These are phyloP conservation scores for Aspidiotus rigidus DNA, from an alignment of 2,888 invertebrate species.

Conservation along the genomic window DNA sequence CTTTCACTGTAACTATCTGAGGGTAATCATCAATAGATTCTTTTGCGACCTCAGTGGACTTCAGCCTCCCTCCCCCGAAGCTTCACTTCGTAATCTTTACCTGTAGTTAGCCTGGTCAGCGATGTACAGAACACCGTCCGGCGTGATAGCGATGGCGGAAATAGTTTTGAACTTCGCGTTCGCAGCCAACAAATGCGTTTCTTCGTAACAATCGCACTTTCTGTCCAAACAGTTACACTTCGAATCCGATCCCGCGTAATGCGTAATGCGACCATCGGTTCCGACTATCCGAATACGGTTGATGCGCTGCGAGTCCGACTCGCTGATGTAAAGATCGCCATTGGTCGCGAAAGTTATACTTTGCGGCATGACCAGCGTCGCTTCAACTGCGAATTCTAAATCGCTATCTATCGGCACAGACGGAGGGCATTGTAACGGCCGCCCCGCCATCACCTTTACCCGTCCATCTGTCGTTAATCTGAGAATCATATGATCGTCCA, in stretches of 20 bases:
- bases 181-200: slow-evolving; percentile 81
- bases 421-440: slow-evolving; percentile 81
- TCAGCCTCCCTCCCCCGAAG: too few relatives aligned
- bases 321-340: slow-evolving; percentile 87
- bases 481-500: slow-evolving; percentile 91
- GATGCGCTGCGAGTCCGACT: slow-evolving; percentile 89
- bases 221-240: slow-evolving; percentile 87
- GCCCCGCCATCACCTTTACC: slow-evolving; percentile 85
- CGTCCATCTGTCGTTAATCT: slow-evolving; percentile 84
- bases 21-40: too few relatives aligned
- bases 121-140: slow-evolving; percentile 88
- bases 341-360: slow-evolving; percentile 88
- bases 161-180: slow-evolving; percentile 91
- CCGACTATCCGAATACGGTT: slow-evolving; percentile 80
- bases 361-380: slow-evolving; percentile 84
- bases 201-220: slow-evolving; percentile 86
- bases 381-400: slow-evolving; percentile 79
- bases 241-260: slow-evolving; percentile 90
- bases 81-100: slow-evolving; percentile 34
- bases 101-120: slow-evolving; percentile 85
- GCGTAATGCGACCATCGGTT: slow-evolving; percentile 83
- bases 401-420: slow-evolving; percentile 55
- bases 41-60: too few relatives aligned
- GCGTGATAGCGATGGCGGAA: slow-evolving; percentile 83
- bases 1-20: too few relatives aligned